Base-by-base conservation (phyloP, 2,797 vertebrate genomes). In the Odontamblyopus rebecca region DNA sequence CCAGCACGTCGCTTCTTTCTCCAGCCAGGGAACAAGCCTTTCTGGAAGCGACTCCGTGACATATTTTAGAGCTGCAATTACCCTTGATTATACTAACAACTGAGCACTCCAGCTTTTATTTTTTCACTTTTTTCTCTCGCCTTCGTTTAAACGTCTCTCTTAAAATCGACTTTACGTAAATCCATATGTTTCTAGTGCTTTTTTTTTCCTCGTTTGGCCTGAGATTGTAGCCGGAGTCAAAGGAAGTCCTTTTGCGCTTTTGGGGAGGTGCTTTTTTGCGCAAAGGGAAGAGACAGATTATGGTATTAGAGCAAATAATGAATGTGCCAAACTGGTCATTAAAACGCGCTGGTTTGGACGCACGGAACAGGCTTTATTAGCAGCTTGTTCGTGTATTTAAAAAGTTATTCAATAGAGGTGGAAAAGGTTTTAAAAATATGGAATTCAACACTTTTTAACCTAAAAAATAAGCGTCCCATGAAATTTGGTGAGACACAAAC, bases 141-240 rank as follows among this genome's bases (percentile, higher is more conserved):
- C 23, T 54, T 91, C 89, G 92, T 92, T 93, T 93, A 88, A 90
- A 90, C 80, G 84, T 82, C 81, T 82, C 85, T 79, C 80, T 91
- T 92, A 93, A 87, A 90, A 85, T 63, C 85, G 88, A 82, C 78
- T 27, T 27, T 81, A 81, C 75, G 78, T 69, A 61, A 81, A 87
- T 86, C 82, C 85, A 76, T 82, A 87, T 70, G 78, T 82, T 35
- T 19, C 27, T 50, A 88, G 84, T 62, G 84, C 75, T 82, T 38
- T n/a, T 57, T 16, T 13, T 6, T 5, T 2, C 12, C 59, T 18
- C 16, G 27, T 30, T 61, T 61, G 54, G 54, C n/a, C 54, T n/a
- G 19, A 23, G 19, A 54, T 19, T 9, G 53, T n/a, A 9, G 6
- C 19, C 53, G 1, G 54, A 57, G 23, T 26, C 8, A 56, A 12